These are phyloP conservation scores for Amphimedon queenslandica DNA, from an alignment of 37 sponge, comb jelly and placozoan species.

Conservation along the genomic window DNA sequence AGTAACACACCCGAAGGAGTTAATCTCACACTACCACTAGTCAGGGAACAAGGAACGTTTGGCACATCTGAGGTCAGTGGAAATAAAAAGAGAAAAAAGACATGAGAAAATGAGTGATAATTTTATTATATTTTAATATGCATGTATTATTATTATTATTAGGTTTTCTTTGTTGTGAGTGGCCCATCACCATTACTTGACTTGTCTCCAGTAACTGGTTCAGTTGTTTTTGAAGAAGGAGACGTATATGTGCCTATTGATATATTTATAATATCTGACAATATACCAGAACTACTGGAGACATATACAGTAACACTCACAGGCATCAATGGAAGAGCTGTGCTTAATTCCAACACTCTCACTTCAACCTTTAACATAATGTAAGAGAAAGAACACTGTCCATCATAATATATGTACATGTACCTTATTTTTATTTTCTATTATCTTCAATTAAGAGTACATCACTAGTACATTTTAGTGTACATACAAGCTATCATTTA, in stretches of 20 bases:
- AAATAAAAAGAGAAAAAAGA: too few species aligned
- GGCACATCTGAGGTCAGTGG: conserved; percentile 10
- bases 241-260: conserved; percentile 2
- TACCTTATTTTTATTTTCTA: too few species aligned
- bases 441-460: not conserved
- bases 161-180: conserved; percentile 32
- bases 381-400: conserved; percentile 14
- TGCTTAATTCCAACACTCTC: conserved; percentile 28
- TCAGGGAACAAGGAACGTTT: conserved; percentile 18
- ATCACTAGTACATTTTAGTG: too few species aligned
- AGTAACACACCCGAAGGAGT: conserved; percentile 21
- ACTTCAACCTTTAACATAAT: conserved; percentile 44
- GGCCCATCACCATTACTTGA: not conserved
- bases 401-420: not conserved
- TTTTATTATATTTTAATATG: not conserved
- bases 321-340: conserved; percentile 34
- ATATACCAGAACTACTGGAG: conserved; percentile 64
- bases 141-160: too few species aligned
- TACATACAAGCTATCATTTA: too few species aligned
- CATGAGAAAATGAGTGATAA: too few species aligned
- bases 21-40: conserved; percentile 36
- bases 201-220: conserved; percentile 21
- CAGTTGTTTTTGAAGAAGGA: conserved; percentile 22
- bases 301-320: conserved; percentile 57
- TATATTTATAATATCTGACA: conserved; percentile 60